Evolutionary conservation across 2,888 invertebrate species (phyloP).

Genomic region (Thecophora atra): DNA sequence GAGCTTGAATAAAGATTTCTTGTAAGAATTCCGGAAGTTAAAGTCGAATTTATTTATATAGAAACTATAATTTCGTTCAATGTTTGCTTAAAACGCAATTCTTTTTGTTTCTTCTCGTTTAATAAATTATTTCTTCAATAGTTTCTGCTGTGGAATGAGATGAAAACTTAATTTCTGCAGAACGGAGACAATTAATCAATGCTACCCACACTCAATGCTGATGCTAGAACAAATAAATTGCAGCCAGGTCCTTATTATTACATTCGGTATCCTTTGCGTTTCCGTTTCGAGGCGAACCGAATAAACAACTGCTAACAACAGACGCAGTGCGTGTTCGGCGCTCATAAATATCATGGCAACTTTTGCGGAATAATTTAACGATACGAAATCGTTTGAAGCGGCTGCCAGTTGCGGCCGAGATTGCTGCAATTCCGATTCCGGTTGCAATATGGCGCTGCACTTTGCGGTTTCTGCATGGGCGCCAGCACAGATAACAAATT

Average conservation of each 20-base stretch:
- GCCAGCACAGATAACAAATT: neutral
- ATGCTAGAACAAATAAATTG: neutral
- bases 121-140: too few species aligned
- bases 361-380: slow-evolving; percentile 23
- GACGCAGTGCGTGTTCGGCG: slow-evolving; percentile 43
- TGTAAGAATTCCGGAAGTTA: too few species aligned
- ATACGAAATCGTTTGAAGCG: neutral
- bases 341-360: slow-evolving; percentile 43
- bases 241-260: neutral
- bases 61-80: too few species aligned
- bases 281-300: slow-evolving; percentile 7
- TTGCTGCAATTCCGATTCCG: slow-evolving; percentile 33
- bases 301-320: neutral
- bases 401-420: slow-evolving; percentile 7
- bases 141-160: too few species aligned
- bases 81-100: too few species aligned
- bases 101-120: too few species aligned
- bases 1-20: too few species aligned
- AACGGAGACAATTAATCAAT: slow-evolving; percentile 11
- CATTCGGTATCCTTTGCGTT: neutral
- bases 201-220: neutral
- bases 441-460: slow-evolving; percentile 16
- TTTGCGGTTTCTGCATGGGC: neutral
- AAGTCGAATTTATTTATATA: too few species aligned
- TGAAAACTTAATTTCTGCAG: neutral